These are phyloP conservation scores for Drosophila cognata DNA, from an alignment of 2,888 invertebrate genomes.

Conservation along the genomic window DNA sequence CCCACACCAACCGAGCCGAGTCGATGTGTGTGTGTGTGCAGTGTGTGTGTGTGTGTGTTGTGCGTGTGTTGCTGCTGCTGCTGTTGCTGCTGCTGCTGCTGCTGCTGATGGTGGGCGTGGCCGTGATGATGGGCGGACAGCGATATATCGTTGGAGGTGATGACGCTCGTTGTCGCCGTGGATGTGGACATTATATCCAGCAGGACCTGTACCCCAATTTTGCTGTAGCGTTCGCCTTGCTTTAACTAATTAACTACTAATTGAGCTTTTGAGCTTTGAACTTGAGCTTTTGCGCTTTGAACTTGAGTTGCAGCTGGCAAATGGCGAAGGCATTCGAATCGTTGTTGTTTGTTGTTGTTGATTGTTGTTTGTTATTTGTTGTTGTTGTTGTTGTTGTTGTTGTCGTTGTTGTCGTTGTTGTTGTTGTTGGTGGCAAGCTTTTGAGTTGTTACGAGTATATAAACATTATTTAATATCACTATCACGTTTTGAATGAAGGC, in stretches of 20 bases:
- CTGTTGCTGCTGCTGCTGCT: not conserved
- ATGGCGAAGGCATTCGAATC: slow-evolving; percentile 38
- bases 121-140: slow-evolving; percentile 68
- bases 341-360: slow-evolving; percentile 20
- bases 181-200: slow-evolving; percentile 80
- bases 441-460: slow-evolving; percentile 71
- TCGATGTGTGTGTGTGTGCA: slow-evolving; percentile 52
- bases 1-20: slow-evolving; percentile 60
- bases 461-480: slow-evolving; percentile 79
- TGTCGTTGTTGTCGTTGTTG: slow-evolving; percentile 22
- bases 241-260: slow-evolving; percentile 8
- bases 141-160: slow-evolving; percentile 82
- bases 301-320: slow-evolving; percentile 37
- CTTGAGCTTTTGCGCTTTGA: slow-evolving; percentile 32
- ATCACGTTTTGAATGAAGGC: slow-evolving; percentile 65
- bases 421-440: slow-evolving; percentile 52
- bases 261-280: slow-evolving; percentile 11
- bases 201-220: slow-evolving; percentile 5
- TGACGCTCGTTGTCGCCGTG: slow-evolving; percentile 82
- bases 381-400: slow-evolving; percentile 34
- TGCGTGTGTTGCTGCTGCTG: slow-evolving; percentile 35
- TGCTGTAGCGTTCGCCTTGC: not conserved
- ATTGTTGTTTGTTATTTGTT: slow-evolving; percentile 16
- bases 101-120: slow-evolving; percentile 51
- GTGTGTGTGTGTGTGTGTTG: slow-evolving; percentile 34